phyloP scores from a whole-genome alignment of 2,113 vertebrate genomes.

The Scomber colias region DNA sequence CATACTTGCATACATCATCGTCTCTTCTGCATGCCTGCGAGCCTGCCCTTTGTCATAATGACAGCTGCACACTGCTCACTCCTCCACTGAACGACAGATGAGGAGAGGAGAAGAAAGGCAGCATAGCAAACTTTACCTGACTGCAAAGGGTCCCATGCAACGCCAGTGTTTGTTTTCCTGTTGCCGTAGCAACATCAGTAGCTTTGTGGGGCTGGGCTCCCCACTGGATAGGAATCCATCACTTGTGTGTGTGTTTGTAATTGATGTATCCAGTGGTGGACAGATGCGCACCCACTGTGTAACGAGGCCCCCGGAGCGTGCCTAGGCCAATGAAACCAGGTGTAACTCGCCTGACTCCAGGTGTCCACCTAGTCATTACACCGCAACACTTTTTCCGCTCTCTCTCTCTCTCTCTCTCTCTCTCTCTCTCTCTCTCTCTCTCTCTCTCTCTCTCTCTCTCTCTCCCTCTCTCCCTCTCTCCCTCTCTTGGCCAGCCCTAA shows the following conservation, averaged over 20 bases:
- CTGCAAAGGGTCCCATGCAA: conserved; percentile 19
- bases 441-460: conserved; percentile 45
- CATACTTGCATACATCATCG: conserved; percentile 8
- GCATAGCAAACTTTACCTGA: conserved; percentile 35
- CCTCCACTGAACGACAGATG: conserved; percentile 35
- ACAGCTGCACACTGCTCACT: conserved; percentile 47
- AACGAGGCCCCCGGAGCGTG: conserved; percentile 70
- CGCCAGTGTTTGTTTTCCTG: conserved; percentile 69
- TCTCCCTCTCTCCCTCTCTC: conserved; percentile 46
- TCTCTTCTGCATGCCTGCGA: not conserved
- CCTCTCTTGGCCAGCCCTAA: conserved; percentile 43
- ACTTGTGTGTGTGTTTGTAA: conserved; percentile 38
- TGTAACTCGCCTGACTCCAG: conserved; percentile 71
- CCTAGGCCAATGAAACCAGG: conserved; percentile 76
- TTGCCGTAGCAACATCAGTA: conserved; percentile 55
- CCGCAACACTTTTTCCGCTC: conserved; percentile 68
- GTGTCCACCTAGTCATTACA: conserved; percentile 78
- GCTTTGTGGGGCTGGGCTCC: conserved; percentile 28
- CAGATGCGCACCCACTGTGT: conserved; percentile 51
- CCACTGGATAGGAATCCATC: conserved; percentile 50
- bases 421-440: conserved; percentile 53
- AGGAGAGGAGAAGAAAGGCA: conserved; percentile 38
- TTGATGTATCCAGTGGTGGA: conserved; percentile 64
- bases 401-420: conserved; percentile 53
- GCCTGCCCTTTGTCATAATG: conserved; percentile 42